Evolutionary conservation across 2,113 vertebrate genomes (phyloP), one percentile per base, ranked within the genome.

Genomic region (Oncorhynchus kisutch): DNA sequence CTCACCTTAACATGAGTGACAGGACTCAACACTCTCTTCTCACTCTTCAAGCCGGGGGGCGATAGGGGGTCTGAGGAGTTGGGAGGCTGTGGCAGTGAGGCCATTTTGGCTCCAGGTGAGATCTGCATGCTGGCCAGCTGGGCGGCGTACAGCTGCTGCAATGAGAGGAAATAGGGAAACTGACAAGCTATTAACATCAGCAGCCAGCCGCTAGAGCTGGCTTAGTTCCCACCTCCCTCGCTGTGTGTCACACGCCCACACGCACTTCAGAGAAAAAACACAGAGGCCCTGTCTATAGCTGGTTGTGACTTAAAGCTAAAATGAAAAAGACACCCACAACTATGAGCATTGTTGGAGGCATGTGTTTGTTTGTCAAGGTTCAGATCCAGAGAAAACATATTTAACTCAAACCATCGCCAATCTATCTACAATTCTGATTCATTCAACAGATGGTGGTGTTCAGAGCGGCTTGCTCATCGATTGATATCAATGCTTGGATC

Each of bases 91-190:
- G 95, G 96, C 88, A 95, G 95, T 71, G 96, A 91, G 76, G 94
- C 92, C 94, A 98, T 97, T 93, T 98, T 98, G 92, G 95, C 93
- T 91, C 95, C 96, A 78, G 96, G 97, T 79, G 97, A 98, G 91
- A 96, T 93, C 92, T 98, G 97, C 97, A 98, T 97, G 93, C 94
- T 96, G 88, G 97, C 97, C 90, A 98, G 92, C 91, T 98, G 97
- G 89, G 97, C 95, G 45, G 97, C 96, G 74, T 98, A 98, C 86
- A 98, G 93, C 92, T 98, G 97, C 97, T 98, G 93, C 80, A 93
- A 92, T 87, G 80, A 86, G 85, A 66, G 22, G 7, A 49, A 18
- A 22, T 39, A 75, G 83, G 74, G 64, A 76, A 86, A 84, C 78
- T 73, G 34, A 80, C 70, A 85, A 73, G 65, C 81, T 82, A 79